These are phyloP conservation scores for Drosophila quinaria DNA, from an alignment of 2,888 invertebrate species.

Conservation along the genomic window DNA sequence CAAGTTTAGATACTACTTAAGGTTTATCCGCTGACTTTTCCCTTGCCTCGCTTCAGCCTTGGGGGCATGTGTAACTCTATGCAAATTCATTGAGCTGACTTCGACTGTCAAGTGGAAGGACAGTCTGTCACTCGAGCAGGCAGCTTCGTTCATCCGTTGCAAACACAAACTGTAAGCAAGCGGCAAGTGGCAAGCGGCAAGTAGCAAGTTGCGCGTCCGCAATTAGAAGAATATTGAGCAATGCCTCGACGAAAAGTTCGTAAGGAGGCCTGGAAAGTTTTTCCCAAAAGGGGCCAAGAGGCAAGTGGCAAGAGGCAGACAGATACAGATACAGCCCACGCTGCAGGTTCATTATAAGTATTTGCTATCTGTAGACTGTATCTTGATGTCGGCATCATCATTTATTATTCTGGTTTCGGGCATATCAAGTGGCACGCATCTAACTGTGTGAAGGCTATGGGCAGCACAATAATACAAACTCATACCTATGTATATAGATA, in stretches of 20 bases:
- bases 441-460: slow-evolving; percentile 76
- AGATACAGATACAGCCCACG: slow-evolving; percentile 26
- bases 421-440: slow-evolving; percentile 79
- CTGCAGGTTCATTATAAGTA: slow-evolving; percentile 61
- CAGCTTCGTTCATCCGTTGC: slow-evolving; percentile 12
- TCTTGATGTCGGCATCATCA: slow-evolving; percentile 61
- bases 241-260: slow-evolving; percentile 63
- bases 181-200: slow-evolving; percentile 26
- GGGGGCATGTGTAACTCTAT: slow-evolving; percentile 30
- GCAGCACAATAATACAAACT: slow-evolving; percentile 18
- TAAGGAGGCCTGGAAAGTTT: slow-evolving; percentile 51
- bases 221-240: slow-evolving; percentile 76
- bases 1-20: slow-evolving; percentile 52
- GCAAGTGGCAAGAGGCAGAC: background rate
- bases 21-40: slow-evolving; percentile 11
- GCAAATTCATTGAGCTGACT: slow-evolving; percentile 74
- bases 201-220: slow-evolving; percentile 57
- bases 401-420: slow-evolving; percentile 78
- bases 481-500: slow-evolving; percentile 13
- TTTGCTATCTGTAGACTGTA: slow-evolving; percentile 25
- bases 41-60: background rate
- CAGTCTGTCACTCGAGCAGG: slow-evolving; percentile 25
- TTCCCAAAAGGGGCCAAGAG: slow-evolving; percentile 26
- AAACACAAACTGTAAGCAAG: slow-evolving; percentile 30
- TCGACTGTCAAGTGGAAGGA: slow-evolving; percentile 26